Conservation (phyloP, 2,113 vertebrate genomes). For the Podocnemis expansa region DNA sequence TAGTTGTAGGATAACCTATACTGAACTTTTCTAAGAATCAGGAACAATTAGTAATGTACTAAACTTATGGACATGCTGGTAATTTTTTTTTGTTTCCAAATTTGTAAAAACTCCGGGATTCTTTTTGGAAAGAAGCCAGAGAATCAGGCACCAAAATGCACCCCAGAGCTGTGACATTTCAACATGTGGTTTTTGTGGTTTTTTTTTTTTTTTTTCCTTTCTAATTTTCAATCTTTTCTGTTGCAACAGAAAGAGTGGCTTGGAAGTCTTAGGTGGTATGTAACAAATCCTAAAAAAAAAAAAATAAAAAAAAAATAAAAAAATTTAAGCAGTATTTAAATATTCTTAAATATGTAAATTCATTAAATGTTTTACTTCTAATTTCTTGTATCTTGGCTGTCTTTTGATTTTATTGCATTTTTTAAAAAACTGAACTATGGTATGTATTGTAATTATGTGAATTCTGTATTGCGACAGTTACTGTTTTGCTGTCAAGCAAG, state of each 20-base stretch:
- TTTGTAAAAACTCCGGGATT: constrained; percentile 68
- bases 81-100: constrained; percentile 80
- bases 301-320: constrained; percentile 62
- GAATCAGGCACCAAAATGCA: constrained; percentile 82
- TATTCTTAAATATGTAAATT: constrained; percentile 89
- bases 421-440: constrained; percentile 77
- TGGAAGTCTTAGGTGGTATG: constrained; percentile 95
- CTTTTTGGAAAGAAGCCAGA: constrained; percentile 71
- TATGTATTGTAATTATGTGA: constrained; percentile 85
- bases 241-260: constrained; percentile 90
- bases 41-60: constrained; percentile 79
- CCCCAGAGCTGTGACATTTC: constrained; percentile 91
- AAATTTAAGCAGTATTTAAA: constrained; percentile 86
- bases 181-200: constrained; percentile 70
- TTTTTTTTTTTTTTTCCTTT: constrained; percentile 34
- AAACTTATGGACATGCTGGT: constrained; percentile 88
- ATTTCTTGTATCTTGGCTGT: constrained; percentile 84
- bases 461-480: constrained; percentile 80
- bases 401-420: constrained; percentile 83
- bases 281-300: constrained; percentile 77
- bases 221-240: constrained; percentile 82
- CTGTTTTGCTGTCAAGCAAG: constrained; percentile 73
- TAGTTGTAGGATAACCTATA: constrained; percentile 97
- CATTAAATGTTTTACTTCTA: constrained; percentile 86
- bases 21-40: constrained; percentile 92